Conservation (phyloP, 35 echinoderm and acorn worm species). For the Apostichopus parvimensis region DNA sequence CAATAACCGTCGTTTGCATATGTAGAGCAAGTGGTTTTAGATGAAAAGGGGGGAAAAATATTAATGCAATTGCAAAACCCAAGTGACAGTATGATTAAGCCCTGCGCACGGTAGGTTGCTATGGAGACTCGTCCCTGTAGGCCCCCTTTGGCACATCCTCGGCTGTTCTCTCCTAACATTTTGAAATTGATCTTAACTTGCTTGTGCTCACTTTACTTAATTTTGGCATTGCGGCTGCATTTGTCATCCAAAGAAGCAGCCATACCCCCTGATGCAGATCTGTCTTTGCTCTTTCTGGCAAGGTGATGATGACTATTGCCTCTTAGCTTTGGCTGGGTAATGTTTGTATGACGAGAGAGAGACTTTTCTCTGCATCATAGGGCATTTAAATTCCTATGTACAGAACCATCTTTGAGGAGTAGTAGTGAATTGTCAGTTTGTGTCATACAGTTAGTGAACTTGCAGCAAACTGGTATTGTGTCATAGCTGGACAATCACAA, state of each 20-base stretch:
- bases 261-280: neutral
- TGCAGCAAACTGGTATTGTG: too few species aligned
- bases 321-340: neutral
- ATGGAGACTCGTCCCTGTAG: constrained; percentile 30
- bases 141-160: constrained; percentile 13
- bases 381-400: too few species aligned
- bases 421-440: too few species aligned
- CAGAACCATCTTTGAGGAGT: too few species aligned
- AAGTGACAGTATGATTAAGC: constrained; percentile 1
- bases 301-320: neutral
- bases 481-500: too few species aligned
- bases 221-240: constrained; percentile 2
- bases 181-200: constrained; percentile 15
- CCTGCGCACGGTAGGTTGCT: neutral
- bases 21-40: neutral
- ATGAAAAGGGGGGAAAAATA: neutral
- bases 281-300: neutral
- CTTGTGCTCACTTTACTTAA: neutral
- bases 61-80: constrained; percentile 1
- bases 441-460: too few species aligned
- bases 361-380: too few species aligned
- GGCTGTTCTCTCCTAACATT: constrained; percentile 9
- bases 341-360: neutral
- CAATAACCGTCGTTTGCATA: neutral
- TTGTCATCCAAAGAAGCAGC: neutral